Percentiles rank a stretch among this genome's conserved stretches.
Evolutionary conservation across 2,888 invertebrate species (phyloP).

Genomic region (Hirtodrosophila alboralis): DNA sequence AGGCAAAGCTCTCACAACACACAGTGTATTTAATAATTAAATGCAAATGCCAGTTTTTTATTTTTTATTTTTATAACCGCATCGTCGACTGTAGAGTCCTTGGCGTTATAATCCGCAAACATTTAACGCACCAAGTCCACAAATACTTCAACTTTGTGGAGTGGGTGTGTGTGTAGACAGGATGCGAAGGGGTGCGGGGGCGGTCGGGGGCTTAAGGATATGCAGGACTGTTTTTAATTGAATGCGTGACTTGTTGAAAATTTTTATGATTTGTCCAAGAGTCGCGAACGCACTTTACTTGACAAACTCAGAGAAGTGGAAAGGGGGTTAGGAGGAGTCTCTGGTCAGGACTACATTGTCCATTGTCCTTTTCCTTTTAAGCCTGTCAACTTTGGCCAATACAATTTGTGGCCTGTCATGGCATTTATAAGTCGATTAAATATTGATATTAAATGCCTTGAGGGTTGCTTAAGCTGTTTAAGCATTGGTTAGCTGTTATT

Average conservation of each 20-base stretch:
- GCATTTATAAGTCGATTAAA: slow-evolving; percentile 53
- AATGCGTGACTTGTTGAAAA: slow-evolving; percentile 75
- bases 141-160: slow-evolving; percentile 7
- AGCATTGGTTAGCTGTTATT: slow-evolving; percentile 10
- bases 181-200: not conserved
- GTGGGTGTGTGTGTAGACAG: slow-evolving; percentile 4
- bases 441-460: slow-evolving; percentile 32
- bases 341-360: too few relatives aligned
- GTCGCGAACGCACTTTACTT: slow-evolving; percentile 6
- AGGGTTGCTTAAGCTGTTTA: slow-evolving; percentile 18
- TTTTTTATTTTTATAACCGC: slow-evolving; percentile 39
- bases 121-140: slow-evolving; percentile 50
- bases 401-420: slow-evolving; percentile 21
- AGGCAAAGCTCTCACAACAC: slow-evolving; percentile 1
- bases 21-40: slow-evolving; percentile 61
- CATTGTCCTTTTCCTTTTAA: too few relatives aligned
- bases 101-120: slow-evolving; percentile 56
- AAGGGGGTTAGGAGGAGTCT: not conserved
- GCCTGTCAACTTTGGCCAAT: slow-evolving; percentile 23
- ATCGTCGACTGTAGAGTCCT: slow-evolving; percentile 6
- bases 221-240: slow-evolving; percentile 57
- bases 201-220: too few relatives aligned
- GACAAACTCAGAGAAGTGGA: not conserved
- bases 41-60: slow-evolving; percentile 62
- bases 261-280: slow-evolving; percentile 59